Conservation (phyloP, 2,888 invertebrate species). For the Phortica okadai region DNA sequence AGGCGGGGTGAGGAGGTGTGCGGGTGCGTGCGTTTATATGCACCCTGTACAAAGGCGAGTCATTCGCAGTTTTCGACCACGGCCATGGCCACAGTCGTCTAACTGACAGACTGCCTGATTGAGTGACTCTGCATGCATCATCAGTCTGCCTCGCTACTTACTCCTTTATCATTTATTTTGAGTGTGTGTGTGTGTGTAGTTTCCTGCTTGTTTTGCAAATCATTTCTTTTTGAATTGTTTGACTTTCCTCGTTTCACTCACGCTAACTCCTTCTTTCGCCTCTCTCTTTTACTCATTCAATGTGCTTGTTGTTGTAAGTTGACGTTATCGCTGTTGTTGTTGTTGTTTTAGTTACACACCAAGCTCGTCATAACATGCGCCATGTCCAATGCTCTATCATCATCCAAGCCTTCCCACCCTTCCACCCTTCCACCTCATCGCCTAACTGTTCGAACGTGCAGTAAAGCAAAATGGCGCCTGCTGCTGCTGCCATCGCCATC, state of each 20-base stretch:
- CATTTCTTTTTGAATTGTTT: conserved; percentile 38
- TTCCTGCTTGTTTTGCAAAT: conserved; percentile 34
- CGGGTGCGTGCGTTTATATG: neutral
- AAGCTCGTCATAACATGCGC: conserved; percentile 38
- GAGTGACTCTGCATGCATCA: too few relatives aligned
- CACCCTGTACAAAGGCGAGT: neutral
- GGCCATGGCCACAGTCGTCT: too few relatives aligned
- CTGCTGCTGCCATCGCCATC: conserved; percentile 5
- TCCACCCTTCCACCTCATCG: neutral
- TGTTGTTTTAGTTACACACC: conserved; percentile 52
- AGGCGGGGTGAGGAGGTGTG: neutral
- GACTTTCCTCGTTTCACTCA: conserved; percentile 30
- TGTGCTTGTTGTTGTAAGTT: conserved; percentile 42
- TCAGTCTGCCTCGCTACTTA: too few relatives aligned
- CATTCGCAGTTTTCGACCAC: too few relatives aligned
- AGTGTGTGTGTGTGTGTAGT: neutral
- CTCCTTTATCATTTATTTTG: neutral
- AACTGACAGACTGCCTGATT: too few relatives aligned
- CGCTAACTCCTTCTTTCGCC: conserved; percentile 4
- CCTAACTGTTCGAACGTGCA: too few relatives aligned
- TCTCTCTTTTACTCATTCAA: neutral
- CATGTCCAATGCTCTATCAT: conserved; percentile 49
- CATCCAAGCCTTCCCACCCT: conserved; percentile 19
- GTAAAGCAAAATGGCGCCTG: conserved; percentile 40
- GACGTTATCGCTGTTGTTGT: conserved; percentile 39